Percentiles rank a stretch among this genome's conserved stretches.
Conservation (phyloP, 2,888 invertebrate species). For the Diploptera punctata region DNA sequence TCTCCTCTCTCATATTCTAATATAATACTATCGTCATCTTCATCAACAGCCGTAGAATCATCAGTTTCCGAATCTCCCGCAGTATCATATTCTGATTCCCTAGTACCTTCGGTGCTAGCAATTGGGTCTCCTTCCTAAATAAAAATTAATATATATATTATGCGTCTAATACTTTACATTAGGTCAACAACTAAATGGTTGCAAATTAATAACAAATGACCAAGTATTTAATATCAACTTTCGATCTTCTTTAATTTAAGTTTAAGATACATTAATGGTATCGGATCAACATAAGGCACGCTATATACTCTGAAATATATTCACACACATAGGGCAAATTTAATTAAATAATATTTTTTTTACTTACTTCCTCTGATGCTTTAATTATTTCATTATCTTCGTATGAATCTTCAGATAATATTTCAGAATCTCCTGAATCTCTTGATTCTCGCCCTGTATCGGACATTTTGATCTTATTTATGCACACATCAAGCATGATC, state of each 20-base stretch:
- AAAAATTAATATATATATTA: not conserved
- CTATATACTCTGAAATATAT: no score
- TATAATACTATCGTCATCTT: conserved; percentile 55
- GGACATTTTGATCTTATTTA: conserved; percentile 40
- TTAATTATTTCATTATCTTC: conserved; percentile 36
- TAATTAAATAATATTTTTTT: no score
- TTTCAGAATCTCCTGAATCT: conserved; percentile 42
- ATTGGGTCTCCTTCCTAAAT: conserved; percentile 27
- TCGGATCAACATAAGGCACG: not conserved
- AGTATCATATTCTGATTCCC: conserved; percentile 36
- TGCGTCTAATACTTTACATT: not conserved
- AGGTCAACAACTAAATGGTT: no score
- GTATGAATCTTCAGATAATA: conserved; percentile 39
- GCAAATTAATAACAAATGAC: no score
- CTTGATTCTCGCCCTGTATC: conserved; percentile 35
- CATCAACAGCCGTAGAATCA: conserved; percentile 24
- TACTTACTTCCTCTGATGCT: conserved; percentile 37
- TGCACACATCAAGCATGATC: not conserved
- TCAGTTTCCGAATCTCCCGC: conserved; percentile 26
- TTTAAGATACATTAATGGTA: not conserved
- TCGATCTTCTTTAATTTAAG: not conserved
- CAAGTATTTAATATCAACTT: not conserved
- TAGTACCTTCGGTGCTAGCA: conserved; percentile 28
- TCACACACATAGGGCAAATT: no score
- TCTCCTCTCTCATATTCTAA: conserved; percentile 67